These are phyloP conservation scores for Drosophila neocordata DNA, from an alignment of 1,140 invertebrate genomes.

Conservation along the genomic window DNA sequence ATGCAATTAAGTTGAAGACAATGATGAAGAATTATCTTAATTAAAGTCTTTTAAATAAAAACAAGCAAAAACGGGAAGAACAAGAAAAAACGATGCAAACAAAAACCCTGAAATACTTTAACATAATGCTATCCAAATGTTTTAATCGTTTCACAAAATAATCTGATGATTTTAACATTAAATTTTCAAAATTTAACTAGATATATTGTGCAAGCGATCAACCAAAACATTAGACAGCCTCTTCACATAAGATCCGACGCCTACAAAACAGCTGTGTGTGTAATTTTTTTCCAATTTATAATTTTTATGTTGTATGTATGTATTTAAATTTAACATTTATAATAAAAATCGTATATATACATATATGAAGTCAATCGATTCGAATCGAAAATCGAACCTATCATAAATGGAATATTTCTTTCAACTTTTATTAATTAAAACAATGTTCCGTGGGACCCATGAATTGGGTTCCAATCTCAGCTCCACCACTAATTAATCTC, in stretches of 20 bases:
- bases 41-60: slow-evolving; percentile 45
- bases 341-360: slow-evolving; percentile 69
- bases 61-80: slow-evolving; percentile 6
- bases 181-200: slow-evolving; percentile 9
- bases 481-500: too few relatives aligned
- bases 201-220: slow-evolving; percentile 33
- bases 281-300: slow-evolving; percentile 72
- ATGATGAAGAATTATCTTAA: slow-evolving; percentile 30
- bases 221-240: slow-evolving; percentile 34
- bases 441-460: too few relatives aligned
- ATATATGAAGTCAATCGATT: slow-evolving; percentile 51
- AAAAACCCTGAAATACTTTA: slow-evolving; percentile 66
- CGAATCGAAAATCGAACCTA: slow-evolving; percentile 21
- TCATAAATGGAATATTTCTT: too few relatives aligned
- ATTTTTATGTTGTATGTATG: slow-evolving; percentile 78
- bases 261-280: slow-evolving; percentile 45
- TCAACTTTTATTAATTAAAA: too few relatives aligned
- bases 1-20: slow-evolving; percentile 56
- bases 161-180: slow-evolving; percentile 7
- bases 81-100: slow-evolving; percentile 1
- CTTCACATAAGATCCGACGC: slow-evolving; percentile 37
- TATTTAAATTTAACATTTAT: slow-evolving; percentile 78
- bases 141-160: slow-evolving; percentile 48
- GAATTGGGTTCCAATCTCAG: too few relatives aligned
- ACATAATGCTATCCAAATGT: slow-evolving; percentile 53